Percentiles rank a stretch among this genome's conserved stretches.
Conservation (phyloP, 1,140 invertebrate genomes). For the Vanessa tameamea region DNA sequence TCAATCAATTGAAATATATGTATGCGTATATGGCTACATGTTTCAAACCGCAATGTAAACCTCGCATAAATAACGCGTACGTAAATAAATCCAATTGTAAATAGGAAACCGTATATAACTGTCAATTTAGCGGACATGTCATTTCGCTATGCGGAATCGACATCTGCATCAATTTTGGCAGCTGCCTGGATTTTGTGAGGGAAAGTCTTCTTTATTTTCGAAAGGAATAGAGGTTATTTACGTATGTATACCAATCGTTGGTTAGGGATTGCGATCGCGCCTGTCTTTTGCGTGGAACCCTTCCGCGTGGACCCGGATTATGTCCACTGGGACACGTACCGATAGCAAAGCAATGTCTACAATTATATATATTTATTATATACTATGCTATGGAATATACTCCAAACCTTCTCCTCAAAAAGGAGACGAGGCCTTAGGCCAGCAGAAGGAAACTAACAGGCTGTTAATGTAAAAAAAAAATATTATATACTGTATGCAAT, state of each 20-base stretch:
- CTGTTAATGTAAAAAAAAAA: neutral
- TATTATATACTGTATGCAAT: neutral
- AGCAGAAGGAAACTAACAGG: no score
- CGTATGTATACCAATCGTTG: constrained; percentile 47
- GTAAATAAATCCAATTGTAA: constrained; percentile 25
- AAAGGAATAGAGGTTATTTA: constrained; percentile 8
- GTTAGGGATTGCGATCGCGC: constrained; percentile 56
- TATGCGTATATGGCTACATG: no score
- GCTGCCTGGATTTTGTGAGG: constrained; percentile 22
- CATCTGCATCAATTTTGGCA: constrained; percentile 48
- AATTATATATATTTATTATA: neutral
- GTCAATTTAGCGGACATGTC: constrained; percentile 43
- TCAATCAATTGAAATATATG: no score
- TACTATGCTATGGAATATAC: no score
- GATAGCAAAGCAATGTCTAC: constrained; percentile 44
- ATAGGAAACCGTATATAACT: constrained; percentile 48
- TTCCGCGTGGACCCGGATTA: constrained; percentile 66
- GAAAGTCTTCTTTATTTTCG: constrained; percentile 1
- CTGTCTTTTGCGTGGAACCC: constrained; percentile 64
- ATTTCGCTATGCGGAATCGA: constrained; percentile 34
- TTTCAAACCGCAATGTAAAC: no score
- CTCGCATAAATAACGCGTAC: no score
- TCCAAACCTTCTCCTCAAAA: no score
- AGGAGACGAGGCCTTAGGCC: no score
- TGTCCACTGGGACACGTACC: constrained; percentile 45